A percentile compares a stretch with the other conserved stretches of the same genome.
These are phyloP conservation scores for Bungarus multicinctus DNA, from an alignment of 2,113 vertebrate species.

Conservation along the genomic window DNA sequence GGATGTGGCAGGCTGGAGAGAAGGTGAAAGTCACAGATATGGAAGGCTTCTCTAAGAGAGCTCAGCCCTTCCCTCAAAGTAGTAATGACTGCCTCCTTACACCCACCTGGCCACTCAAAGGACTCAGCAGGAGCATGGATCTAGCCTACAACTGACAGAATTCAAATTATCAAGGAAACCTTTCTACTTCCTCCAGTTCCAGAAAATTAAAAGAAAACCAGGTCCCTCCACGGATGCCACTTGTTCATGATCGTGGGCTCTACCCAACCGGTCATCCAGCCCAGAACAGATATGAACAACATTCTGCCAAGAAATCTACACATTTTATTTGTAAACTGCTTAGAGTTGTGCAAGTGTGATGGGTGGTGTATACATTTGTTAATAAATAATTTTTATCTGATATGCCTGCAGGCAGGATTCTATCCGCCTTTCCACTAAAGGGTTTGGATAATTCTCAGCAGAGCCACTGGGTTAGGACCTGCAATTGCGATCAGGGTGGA, in stretches of 20 bases:
- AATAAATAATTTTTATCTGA: neutral
- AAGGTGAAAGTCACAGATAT: neutral
- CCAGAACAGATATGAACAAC: neutral
- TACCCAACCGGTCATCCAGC: neutral
- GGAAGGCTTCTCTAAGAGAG: neutral
- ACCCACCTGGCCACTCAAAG: neutral
- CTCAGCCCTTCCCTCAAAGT: neutral
- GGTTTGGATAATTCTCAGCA: neutral
- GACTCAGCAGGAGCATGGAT: neutral
- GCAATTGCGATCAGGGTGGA: neutral
- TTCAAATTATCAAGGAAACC: neutral
- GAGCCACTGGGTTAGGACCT: neutral
- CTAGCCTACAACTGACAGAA: neutral
- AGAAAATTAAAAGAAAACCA: neutral
- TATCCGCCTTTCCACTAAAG: neutral
- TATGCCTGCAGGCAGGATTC: neutral
- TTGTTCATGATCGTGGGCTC: neutral
- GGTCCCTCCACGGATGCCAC: neutral
- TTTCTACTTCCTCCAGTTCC: neutral
- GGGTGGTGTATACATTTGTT: neutral
- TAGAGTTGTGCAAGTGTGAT: neutral
- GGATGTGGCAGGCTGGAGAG: neutral
- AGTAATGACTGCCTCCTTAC: neutral
- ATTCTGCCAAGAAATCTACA: neutral
- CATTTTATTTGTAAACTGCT: neutral